Evolutionary conservation across 2,888 invertebrate genomes (phyloP), one percentile per base, ranked within the genome.

Genomic region (Stenurella melanura): DNA sequence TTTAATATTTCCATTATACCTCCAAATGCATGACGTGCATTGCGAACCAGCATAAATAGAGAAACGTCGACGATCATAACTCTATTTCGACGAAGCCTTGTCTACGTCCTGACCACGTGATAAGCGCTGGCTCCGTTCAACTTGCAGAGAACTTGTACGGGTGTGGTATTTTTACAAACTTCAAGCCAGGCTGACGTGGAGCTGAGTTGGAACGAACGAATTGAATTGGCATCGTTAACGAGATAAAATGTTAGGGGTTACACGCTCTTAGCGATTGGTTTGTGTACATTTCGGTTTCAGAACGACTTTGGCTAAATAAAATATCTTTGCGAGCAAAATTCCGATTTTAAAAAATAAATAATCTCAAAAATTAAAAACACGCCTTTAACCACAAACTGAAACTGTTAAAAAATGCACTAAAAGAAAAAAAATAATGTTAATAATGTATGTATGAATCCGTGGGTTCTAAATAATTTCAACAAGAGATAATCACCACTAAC

Each of bases 241-340:
- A 86, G 85, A 86, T 85, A 85, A 85, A 86, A 86, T 83, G 83
- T 81, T 83, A 81, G 83, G 85, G 84, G 84, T 85, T 85, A 85
- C 84, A 84, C 83, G 83, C 83, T 84, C 82, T 69, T 58, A 34
- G 58, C 19, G 56, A 30, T 57, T 6, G 38, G 57, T 18, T 69
- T 21, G 57, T 30, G 11, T 69, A 58, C 57, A 69, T 57, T 34
- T 30, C 7, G 18, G 57, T 57, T 69, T 69, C 34, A 34, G 58
- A 69, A 58, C 69, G 69, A 58, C 34, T 57, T 69, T 26, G 73
- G 19, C 12, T 18, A 34, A 0, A 7, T 34, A 4, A 26, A 26
- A 26, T 26, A 26, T 26, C 21, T 26, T 4, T 26, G 21, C n/a
- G n/a, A n/a, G n/a, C n/a, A n/a, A n/a, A n/a, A n/a, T n/a, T n/a